Evolutionary conservation across 2,797 vertebrate genomes (phyloP).

Genomic region (Pteronotus mesoamericanus): DNA sequence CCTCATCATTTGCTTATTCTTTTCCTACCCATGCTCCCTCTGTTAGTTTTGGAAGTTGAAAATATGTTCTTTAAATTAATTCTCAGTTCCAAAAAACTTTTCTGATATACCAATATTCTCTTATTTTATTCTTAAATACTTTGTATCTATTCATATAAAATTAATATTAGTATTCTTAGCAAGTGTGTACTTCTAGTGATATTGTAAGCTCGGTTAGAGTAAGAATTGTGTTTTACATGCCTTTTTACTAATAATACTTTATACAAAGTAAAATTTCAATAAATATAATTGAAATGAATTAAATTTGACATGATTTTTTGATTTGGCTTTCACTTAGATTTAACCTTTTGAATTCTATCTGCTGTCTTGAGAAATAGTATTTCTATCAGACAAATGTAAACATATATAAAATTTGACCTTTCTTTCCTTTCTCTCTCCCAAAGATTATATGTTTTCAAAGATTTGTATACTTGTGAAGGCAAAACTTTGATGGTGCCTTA

Average conservation of each 20-base stretch:
- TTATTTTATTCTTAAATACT: neutral
- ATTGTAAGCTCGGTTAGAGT: neutral
- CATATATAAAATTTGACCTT: constrained; percentile 9
- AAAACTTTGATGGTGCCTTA: neutral
- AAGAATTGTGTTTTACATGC: neutral
- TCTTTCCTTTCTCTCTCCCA: neutral
- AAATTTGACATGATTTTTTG: constrained; percentile 19
- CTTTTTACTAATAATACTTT: neutral
- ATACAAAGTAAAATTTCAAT: neutral
- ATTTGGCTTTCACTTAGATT: neutral
- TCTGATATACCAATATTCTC: neutral
- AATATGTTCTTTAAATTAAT: neutral
- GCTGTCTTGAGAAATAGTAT: constrained; percentile 18
- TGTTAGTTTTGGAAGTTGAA: neutral
- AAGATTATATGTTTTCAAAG: neutral
- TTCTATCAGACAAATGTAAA: neutral
- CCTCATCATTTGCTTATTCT: neutral
- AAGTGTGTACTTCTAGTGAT: neutral
- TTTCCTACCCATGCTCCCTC: neutral
- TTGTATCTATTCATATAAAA: neutral
- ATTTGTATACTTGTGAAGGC: neutral
- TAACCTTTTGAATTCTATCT: neutral
- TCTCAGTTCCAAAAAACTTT: neutral
- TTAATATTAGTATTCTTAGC: neutral
- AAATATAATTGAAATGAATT: constrained; percentile 16